These are phyloP conservation scores for Aricia agestis DNA, from an alignment of 1,140 invertebrate genomes.

Conservation along the genomic window DNA sequence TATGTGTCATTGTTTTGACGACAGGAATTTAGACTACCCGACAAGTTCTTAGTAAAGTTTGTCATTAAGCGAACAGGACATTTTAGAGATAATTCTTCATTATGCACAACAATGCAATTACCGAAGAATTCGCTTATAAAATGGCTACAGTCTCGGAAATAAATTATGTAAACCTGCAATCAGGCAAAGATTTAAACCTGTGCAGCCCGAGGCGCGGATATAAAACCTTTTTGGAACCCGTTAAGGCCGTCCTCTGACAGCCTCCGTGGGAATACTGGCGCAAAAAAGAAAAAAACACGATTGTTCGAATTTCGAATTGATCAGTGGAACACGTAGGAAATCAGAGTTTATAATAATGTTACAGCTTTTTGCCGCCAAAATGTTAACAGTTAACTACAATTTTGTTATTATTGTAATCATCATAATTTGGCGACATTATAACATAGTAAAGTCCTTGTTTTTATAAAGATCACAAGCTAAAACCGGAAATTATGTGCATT, in stretches of 20 bases:
- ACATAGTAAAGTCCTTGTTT: no score
- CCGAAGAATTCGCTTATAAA: constrained; percentile 35
- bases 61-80: not conserved
- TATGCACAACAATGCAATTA: not conserved
- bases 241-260: constrained; percentile 31
- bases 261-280: constrained; percentile 55
- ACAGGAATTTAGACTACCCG: not conserved
- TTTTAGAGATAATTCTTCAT: not conserved
- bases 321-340: constrained; percentile 24
- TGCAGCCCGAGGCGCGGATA: constrained; percentile 59
- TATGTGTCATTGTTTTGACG: not conserved
- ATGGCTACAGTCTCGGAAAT: constrained; percentile 55
- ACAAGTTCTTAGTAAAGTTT: not conserved
- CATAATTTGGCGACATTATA: no score
- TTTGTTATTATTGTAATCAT: no score
- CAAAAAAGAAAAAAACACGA: constrained; percentile 41
- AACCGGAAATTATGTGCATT: no score
- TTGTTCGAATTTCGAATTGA: constrained; percentile 42
- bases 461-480: no score
- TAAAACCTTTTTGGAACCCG: constrained; percentile 35
- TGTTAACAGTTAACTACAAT: no score
- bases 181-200: constrained; percentile 48
- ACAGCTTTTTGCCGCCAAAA: not conserved
- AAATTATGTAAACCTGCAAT: constrained; percentile 43
- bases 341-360: not conserved